Conservation (phyloP, 2,113 vertebrate genomes). For the Bettongia penicillata region DNA sequence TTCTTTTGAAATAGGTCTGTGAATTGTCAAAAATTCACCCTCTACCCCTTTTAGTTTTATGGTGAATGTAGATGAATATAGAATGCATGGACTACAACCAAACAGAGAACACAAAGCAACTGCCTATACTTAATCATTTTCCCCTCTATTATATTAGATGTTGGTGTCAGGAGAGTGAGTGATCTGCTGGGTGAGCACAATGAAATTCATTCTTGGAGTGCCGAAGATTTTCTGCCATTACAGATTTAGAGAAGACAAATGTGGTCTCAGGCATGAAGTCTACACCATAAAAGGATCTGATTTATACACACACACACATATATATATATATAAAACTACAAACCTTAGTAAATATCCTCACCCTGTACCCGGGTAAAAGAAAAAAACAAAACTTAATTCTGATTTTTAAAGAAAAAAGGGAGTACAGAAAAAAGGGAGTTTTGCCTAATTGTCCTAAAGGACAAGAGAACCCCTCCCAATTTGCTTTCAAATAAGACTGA, state of each 20-base stretch:
- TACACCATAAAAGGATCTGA: not conserved
- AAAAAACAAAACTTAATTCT: not conserved
- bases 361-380: not conserved
- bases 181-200: constrained; percentile 66
- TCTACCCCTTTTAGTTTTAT: constrained; percentile 21
- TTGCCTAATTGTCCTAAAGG: constrained; percentile 6
- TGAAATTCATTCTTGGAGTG: constrained; percentile 62
- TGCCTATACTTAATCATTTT: constrained; percentile 59
- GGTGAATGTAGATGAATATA: constrained; percentile 3
- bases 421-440: constrained; percentile 16
- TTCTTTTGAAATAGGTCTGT: constrained; percentile 11
- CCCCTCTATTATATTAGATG: constrained; percentile 56
- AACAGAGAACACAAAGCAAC: constrained; percentile 55
- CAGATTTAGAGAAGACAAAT: constrained; percentile 37
- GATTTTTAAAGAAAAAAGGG: not conserved
- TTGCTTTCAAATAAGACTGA: constrained; percentile 66
- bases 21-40: constrained; percentile 28
- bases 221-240: constrained; percentile 34
- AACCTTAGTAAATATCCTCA: constrained; percentile 35
- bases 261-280: constrained; percentile 31
- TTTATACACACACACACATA: not conserved
- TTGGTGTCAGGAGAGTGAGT: constrained; percentile 54
- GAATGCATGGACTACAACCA: constrained; percentile 28
- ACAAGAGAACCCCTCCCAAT: constrained; percentile 67
- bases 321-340: constrained; percentile 11